A percentile compares a stretch with the other conserved stretches of the same genome.
These are phyloP conservation scores for Reticulitermes speratus DNA, from an alignment of 1,140 invertebrate genomes.

Conservation along the genomic window DNA sequence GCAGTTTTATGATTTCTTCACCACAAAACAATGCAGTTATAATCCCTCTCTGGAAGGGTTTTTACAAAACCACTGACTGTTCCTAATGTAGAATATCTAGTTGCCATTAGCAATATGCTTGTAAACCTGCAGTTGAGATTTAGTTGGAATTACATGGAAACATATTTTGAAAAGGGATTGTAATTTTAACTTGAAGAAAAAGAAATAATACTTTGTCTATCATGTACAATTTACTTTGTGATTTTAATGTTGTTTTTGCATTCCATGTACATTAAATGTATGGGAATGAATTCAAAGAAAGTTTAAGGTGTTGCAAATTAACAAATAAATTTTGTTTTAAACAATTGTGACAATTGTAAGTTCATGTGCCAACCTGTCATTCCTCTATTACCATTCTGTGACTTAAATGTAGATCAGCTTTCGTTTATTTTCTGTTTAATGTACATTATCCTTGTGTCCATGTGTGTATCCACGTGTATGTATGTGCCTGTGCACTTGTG, in stretches of 20 bases:
- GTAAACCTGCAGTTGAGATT: background rate
- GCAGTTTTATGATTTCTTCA: background rate
- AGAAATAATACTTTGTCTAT: background rate
- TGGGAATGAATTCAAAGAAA: slow-evolving; percentile 10
- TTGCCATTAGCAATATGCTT: background rate
- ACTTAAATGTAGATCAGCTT: no score
- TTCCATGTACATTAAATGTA: slow-evolving; percentile 4
- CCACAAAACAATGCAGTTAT: background rate
- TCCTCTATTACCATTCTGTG: no score
- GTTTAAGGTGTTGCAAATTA: slow-evolving; percentile 4
- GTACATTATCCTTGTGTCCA: no score
- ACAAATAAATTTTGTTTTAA: background rate
- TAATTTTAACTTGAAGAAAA: background rate
- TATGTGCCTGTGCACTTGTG: no score
- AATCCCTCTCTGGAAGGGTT: background rate
- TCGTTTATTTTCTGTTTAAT: no score
- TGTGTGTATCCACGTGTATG: no score
- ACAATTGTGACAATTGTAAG: background rate
- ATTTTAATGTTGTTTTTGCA: background rate
- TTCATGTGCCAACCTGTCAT: no score
- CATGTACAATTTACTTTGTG: background rate
- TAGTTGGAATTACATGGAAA: background rate
- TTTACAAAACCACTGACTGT: background rate
- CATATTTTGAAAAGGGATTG: background rate
- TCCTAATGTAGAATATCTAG: background rate